These are phyloP conservation scores for Halisarca cf. caerulea DNA, from an alignment of 37 sponge, comb jelly and placozoan genomes.

Conservation along the genomic window DNA sequence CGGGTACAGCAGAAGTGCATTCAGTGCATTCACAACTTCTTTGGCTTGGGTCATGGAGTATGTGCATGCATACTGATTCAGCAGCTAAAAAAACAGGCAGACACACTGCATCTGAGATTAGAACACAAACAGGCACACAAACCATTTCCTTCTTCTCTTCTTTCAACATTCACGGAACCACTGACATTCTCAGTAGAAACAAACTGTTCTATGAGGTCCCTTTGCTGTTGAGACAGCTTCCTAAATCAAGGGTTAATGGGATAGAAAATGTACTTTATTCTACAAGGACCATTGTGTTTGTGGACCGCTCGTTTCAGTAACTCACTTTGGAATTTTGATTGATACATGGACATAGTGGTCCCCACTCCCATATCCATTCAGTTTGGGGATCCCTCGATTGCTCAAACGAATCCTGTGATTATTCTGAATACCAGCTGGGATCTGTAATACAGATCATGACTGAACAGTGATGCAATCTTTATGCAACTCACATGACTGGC, in stretches of 20 bases:
- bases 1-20: too few relatives aligned
- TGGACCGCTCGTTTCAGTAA: neutral
- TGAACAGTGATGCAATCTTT: neutral
- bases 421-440: conserved; percentile 84
- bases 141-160: neutral
- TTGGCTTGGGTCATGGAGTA: too few relatives aligned
- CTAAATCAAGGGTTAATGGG: conserved; percentile 26
- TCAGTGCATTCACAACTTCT: too few relatives aligned
- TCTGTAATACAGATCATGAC: conserved; percentile 45
- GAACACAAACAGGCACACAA: too few relatives aligned
- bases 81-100: too few relatives aligned
- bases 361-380: conserved; percentile 81
- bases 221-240: conserved; percentile 46
- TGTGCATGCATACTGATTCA: too few relatives aligned
- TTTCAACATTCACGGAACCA: conserved; percentile 45
- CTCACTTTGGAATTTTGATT: conserved; percentile 82
- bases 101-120: too few relatives aligned
- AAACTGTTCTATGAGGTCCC: conserved; percentile 46
- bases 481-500: neutral
- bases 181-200: conserved; percentile 46
- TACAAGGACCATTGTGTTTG: neutral
- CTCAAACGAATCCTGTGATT: conserved; percentile 83
- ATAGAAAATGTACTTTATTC: neutral
- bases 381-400: conserved; percentile 75
- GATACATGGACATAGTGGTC: conserved; percentile 92